A percentile compares a stretch with the other conserved stretches of the same genome.
phyloP scores from a whole-genome alignment of 2,888 invertebrate species.

The Pseudanteris insignis region DNA sequence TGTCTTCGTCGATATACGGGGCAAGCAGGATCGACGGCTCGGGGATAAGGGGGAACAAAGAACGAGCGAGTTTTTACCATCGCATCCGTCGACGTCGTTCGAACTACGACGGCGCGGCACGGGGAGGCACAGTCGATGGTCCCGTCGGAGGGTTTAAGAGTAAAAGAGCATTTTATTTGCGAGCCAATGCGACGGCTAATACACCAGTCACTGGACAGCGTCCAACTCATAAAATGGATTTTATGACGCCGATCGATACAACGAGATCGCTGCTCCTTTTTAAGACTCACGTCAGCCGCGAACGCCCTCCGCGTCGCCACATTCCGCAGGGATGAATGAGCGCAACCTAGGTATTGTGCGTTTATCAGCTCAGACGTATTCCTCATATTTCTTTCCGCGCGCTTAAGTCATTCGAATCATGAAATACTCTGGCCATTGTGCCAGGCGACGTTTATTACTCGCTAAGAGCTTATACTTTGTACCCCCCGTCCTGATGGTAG shows the following conservation, averaged over 20 bases:
- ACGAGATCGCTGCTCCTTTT: conserved; percentile 50
- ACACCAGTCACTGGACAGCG: conserved; percentile 66
- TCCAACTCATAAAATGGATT: conserved; percentile 66
- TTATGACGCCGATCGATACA: conserved; percentile 64
- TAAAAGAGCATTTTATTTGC: conserved; percentile 64
- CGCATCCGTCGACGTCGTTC: conserved; percentile 47
- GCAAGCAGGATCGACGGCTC: conserved; percentile 14
- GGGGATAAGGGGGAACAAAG: conserved; percentile 18
- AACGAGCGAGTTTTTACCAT: conserved; percentile 51
- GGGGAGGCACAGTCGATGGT: conserved; percentile 52
- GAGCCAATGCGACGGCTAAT: conserved; percentile 65
- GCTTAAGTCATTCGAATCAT: too few relatives aligned
- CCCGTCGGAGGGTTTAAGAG: conserved; percentile 56
- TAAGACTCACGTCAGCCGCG: conserved; percentile 46
- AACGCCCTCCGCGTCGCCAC: conserved; percentile 16
- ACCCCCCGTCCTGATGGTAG: too few relatives aligned
- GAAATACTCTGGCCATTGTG: too few relatives aligned
- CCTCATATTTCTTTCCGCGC: too few relatives aligned
- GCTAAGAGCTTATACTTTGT: too few relatives aligned
- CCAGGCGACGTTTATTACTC: too few relatives aligned
- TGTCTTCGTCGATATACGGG: conserved; percentile 41
- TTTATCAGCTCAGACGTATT: conserved; percentile 34
- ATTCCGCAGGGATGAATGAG: conserved; percentile 31
- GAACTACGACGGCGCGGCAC: background rate
- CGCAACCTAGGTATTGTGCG: conserved; percentile 19